phyloP scores from a whole-genome alignment of 1,140 invertebrate species.

The Palaemon carinicauda region DNA sequence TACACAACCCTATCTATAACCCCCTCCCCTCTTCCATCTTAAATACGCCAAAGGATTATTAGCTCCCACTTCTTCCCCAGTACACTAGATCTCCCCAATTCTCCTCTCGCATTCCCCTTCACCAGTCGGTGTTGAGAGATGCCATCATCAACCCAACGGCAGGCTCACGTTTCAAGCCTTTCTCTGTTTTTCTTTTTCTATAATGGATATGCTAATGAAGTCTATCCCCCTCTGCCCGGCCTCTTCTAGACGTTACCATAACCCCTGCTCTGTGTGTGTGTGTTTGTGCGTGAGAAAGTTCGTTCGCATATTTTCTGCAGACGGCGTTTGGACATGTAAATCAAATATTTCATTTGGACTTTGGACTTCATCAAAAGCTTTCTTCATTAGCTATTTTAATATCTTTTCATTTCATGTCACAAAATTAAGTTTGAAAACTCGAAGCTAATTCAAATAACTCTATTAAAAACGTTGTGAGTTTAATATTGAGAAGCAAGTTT shows the following conservation, averaged over 20 bases:
- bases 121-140: neutral
- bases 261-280: neutral
- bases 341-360: too few species aligned
- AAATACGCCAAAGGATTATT: too few species aligned
- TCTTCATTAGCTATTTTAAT: too few species aligned
- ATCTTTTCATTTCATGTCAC: too few species aligned
- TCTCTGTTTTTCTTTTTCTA: constrained; percentile 16
- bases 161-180: neutral
- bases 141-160: neutral
- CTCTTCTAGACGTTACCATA: neutral
- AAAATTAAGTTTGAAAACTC: too few species aligned
- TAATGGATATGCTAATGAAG: constrained; percentile 31
- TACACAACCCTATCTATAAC: neutral
- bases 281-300: too few species aligned
- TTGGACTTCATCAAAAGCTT: too few species aligned
- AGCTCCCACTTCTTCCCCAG: neutral
- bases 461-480: too few species aligned
- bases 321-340: too few species aligned
- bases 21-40: neutral
- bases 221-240: neutral
- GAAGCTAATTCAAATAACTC: too few species aligned
- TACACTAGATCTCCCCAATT: neutral
- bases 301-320: too few species aligned
- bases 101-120: neutral
- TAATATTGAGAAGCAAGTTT: too few species aligned